Conservation (phyloP, 64 coral and sea anemone species). For the Catalaphyllia jardinei region DNA sequence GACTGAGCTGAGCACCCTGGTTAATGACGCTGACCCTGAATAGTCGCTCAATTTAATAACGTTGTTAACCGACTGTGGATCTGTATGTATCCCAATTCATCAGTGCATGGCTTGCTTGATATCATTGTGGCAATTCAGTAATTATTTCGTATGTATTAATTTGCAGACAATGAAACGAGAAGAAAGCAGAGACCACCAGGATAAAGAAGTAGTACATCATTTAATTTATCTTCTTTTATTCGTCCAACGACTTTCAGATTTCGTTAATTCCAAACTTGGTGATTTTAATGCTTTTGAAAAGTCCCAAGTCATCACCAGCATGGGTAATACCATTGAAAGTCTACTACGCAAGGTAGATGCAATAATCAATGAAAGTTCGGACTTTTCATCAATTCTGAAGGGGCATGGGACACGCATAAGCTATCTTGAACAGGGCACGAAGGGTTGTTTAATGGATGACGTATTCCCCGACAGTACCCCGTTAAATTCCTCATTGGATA, state of each 20-base stretch:
- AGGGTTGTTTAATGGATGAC: conserved; percentile 21
- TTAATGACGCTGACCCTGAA: too few species aligned
- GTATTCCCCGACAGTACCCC: background rate
- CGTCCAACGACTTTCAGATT: background rate
- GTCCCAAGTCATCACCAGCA: background rate
- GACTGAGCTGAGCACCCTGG: too few species aligned
- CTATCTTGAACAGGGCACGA: background rate
- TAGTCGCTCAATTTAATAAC: too few species aligned
- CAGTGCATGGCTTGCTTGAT: too few species aligned
- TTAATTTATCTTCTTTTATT: background rate
- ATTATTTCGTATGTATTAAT: background rate
- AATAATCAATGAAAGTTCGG: background rate
- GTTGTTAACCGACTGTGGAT: too few species aligned
- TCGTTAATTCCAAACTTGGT: background rate
- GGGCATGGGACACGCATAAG: conserved; percentile 14
- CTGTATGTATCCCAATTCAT: too few species aligned
- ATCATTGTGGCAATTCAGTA: background rate
- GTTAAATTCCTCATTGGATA: conserved; percentile 3
- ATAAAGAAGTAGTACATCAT: background rate
- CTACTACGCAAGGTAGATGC: background rate
- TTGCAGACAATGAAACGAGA: conserved; percentile 12
- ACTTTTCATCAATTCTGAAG: background rate
- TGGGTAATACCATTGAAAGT: background rate
- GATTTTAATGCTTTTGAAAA: background rate
- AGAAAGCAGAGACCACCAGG: conserved; percentile 15